Conservation (phyloP, 1,140 invertebrate species). For the Pseudomyrmex sp. region DNA sequence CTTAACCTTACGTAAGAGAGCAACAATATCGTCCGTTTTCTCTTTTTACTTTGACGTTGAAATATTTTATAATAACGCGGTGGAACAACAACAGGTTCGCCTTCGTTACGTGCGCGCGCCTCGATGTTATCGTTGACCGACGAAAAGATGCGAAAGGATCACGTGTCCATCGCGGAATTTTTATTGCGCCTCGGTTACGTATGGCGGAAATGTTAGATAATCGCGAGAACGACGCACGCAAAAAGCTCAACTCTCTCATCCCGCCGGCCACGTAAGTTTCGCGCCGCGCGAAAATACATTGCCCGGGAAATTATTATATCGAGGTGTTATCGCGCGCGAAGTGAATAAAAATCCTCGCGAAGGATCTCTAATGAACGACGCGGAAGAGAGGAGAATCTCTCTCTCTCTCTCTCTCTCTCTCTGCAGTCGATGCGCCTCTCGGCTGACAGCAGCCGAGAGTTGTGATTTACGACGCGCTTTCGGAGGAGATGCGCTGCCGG, state of each 20-base stretch:
- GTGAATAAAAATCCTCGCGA: slow-evolving; percentile 3
- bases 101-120: background rate
- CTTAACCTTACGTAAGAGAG: too few species aligned
- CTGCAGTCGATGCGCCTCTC: slow-evolving; percentile 5
- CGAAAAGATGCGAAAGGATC: background rate
- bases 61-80: too few species aligned
- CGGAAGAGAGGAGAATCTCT: slow-evolving; percentile 37
- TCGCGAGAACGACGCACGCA: background rate
- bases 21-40: too few species aligned
- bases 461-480: slow-evolving; percentile 62
- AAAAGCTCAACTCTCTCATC: slow-evolving; percentile 4
- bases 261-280: background rate
- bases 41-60: too few species aligned
- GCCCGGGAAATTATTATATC: slow-evolving; percentile 13
- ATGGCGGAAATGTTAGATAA: slow-evolving; percentile 42
- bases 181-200: background rate
- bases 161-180: background rate
- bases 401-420: background rate
- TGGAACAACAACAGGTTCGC: too few species aligned
- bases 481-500: slow-evolving; percentile 42
- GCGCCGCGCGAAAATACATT: slow-evolving; percentile 11
- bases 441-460: slow-evolving; percentile 9
- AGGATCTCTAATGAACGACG: slow-evolving; percentile 42
- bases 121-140: background rate
- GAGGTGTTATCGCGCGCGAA: background rate